Base-by-base conservation (phyloP, 2,797 vertebrate genomes). In the Paedocypris micromegethes region DNA sequence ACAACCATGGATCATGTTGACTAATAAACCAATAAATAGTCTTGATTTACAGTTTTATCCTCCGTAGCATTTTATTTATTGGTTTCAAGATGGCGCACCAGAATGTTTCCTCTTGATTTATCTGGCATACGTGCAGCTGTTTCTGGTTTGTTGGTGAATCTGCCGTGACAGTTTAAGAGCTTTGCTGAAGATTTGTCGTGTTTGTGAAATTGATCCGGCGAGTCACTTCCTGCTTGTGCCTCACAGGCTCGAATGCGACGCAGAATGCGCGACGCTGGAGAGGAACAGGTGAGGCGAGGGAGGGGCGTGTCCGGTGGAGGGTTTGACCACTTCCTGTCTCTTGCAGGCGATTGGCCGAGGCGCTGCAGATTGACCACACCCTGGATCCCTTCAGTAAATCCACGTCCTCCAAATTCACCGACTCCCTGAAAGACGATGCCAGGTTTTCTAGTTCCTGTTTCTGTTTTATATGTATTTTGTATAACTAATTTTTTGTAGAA, bases 401-500 rank as follows among this genome's bases (percentile, higher is more conserved):
- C 54, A 83, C 84, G 38, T 89, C 85, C 42, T 90, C 93, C 45
- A 92, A 93, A 48, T 99, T 93, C 88, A 98, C 93, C 72, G 93
- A 96, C 71, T 88, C 88, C 79, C 88, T 99, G 66, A 98, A 96
- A 85, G 97, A 98, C 1, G 95, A 97, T 68, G 97, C 93, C 59
- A 94, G 94, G 97, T 99, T 38, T 49, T 59, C 45, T 4, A 45
- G 3, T 54, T 62, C 60, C n/a, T 41, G 6, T 23, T 23, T 23
- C 23, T 23, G 23, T 23, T 23, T 23, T 1, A 23, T 23, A n/a
- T n/a, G n/a, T n/a, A n/a, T n/a, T n/a, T n/a, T n/a, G n/a, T n/a
- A 23, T 23, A 23, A 23, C 1, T 23, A 23, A 1, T 23, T 23
- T 23, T 23, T 23, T 23, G 23, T 23, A 23, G 23, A 23, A 23